Evolutionary conservation across 2,888 invertebrate genomes (phyloP), one percentile per base, ranked within the genome.

Genomic region (Heliothis peltigera): DNA sequence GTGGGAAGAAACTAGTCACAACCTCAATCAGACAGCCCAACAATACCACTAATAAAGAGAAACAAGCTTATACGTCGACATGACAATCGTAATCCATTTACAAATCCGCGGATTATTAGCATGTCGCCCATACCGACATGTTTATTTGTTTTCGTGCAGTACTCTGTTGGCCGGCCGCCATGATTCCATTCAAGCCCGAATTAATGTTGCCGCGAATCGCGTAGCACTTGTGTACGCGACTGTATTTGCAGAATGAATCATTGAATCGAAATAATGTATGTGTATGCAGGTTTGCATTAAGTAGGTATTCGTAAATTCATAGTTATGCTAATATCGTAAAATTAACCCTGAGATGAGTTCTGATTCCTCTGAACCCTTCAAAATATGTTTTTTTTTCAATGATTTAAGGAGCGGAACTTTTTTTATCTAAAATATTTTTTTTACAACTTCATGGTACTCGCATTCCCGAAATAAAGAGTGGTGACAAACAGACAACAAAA

Each of bases 161-260:
- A 42, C 39, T 42, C 28, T 21, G 54, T 67, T 62, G 67, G 61
- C 60, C 2, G 7, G 0, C 44, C 48, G 66, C 66, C 66, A 66
- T 53, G 7, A 32, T 49, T 25, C n/a, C 32, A 42, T 32, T 52
- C 7, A 55, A 1, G 1, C 57, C 44, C 49, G 19, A 78, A 78
- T 75, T 75, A 64, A 75, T 64, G 56, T 52, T 63, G 71, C 56
- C 49, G 65, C 59, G 55, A 61, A 61, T 52, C 17, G 57, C 66
- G 57, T 47, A 32, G 63, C 74, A 64, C 71, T 67, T 61, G 56
- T 67, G 67, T 61, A 39, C 56, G 47, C 21, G 60, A 68, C 64
- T 75, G 43, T 68, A 52, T 59, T 62, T 49, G 12, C 48, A 52
- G 58, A 63, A 62, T 83, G 79, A 83, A 67, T 82, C 82, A 80